These are phyloP conservation scores for Adineta ricciae DNA, from an alignment of 2,888 invertebrate species.

Conservation along the genomic window DNA sequence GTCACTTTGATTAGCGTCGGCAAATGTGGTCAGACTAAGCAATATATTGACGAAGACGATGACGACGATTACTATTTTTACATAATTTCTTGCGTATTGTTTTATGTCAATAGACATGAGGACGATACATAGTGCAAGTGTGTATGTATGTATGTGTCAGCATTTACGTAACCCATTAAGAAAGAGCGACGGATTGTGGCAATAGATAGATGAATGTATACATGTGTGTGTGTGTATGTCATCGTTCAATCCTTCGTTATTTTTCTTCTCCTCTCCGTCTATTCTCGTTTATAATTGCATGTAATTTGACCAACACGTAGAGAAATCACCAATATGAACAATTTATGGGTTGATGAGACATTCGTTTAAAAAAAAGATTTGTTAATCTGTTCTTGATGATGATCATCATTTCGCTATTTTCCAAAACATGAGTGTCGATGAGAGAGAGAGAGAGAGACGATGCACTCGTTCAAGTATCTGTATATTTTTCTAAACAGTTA, in stretches of 20 bases:
- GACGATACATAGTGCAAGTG: not conserved
- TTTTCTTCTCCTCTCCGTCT: not conserved
- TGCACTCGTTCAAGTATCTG: too few species aligned
- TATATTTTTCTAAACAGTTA: not conserved
- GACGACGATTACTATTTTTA: not conserved
- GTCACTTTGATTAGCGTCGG: not conserved
- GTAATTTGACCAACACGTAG: not conserved
- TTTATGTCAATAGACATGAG: slow-evolving; percentile 9
- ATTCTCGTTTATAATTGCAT: not conserved
- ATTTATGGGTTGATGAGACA: not conserved
- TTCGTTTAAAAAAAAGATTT: not conserved
- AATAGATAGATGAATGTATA: not conserved
- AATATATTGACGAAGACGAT: not conserved
- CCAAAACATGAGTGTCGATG: too few species aligned
- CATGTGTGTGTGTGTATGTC: not conserved
- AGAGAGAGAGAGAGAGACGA: too few species aligned
- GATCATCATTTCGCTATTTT: not conserved
- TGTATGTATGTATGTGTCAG: not conserved
- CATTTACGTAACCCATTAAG: slow-evolving; percentile 4
- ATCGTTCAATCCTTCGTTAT: not conserved
- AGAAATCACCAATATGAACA: not conserved
- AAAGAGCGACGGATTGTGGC: not conserved
- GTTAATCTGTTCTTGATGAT: not conserved
- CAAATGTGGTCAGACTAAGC: not conserved
- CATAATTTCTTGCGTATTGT: not conserved